These are phyloP conservation scores for Drosophila putrida DNA, from an alignment of 2,888 invertebrate genomes.

Conservation along the genomic window DNA sequence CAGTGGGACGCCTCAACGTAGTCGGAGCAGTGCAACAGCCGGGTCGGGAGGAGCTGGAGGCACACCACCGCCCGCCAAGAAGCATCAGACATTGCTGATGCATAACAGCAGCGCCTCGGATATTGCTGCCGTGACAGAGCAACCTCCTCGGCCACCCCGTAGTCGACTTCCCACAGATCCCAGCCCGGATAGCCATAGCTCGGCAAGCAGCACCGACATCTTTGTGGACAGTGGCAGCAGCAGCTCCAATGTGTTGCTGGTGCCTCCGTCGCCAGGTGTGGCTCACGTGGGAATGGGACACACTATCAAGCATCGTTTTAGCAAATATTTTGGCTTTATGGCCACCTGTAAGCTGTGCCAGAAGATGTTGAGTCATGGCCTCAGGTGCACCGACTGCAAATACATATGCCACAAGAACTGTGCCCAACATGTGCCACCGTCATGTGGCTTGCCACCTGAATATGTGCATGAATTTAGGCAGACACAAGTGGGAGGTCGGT, in stretches of 20 bases:
- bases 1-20: constrained; percentile 82
- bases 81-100: constrained; percentile 88
- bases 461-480: constrained; percentile 93
- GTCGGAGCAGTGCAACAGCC: constrained; percentile 56
- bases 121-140: constrained; percentile 39
- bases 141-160: constrained; percentile 70
- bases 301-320: constrained; percentile 95
- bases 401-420: constrained; percentile 92
- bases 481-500: constrained; percentile 86
- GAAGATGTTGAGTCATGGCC: constrained; percentile 92
- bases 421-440: constrained; percentile 95
- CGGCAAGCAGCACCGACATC: constrained; percentile 83
- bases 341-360: constrained; percentile 96
- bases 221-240: constrained; percentile 70
- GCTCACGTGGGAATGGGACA: constrained; percentile 94
- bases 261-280: constrained; percentile 90
- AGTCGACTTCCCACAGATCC: constrained; percentile 85
- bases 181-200: constrained; percentile 84
- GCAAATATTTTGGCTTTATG: constrained; percentile 94
- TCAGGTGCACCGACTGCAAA: constrained; percentile 98
- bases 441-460: constrained; percentile 95
- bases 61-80: constrained; percentile 92
- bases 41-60: constrained; percentile 56
- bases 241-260: constrained; percentile 84
- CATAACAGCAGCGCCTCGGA: constrained; percentile 40